phyloP scores from a whole-genome alignment of 2,113 vertebrate species.

The Corythaixoides concolor region DNA sequence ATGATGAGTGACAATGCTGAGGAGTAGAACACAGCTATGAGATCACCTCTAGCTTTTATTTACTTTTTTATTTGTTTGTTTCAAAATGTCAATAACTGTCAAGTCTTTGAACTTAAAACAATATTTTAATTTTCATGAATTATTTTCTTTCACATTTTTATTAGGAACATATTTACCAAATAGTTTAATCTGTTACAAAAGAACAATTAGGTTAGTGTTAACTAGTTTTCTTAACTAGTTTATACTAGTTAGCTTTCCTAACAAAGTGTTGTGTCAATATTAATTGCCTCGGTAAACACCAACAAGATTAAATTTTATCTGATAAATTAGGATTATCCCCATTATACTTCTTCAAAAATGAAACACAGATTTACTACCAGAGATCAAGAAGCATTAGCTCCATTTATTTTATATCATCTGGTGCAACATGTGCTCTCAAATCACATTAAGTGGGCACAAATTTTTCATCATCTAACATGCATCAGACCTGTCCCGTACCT shows the following conservation, averaged over 20 bases:
- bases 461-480: not conserved
- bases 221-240: not conserved
- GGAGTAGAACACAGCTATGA: not conserved
- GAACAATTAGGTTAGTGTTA: not conserved
- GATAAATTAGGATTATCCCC: slow-evolving; percentile 10
- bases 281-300: not conserved
- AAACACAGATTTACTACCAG: not conserved
- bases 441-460: not conserved
- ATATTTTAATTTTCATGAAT: not conserved
- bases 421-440: not conserved
- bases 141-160: not conserved
- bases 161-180: not conserved
- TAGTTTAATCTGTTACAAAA: not conserved
- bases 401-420: not conserved
- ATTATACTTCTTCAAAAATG: not conserved
- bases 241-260: not conserved
- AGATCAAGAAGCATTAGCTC: not conserved
- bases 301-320: not conserved
- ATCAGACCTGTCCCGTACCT: not conserved
- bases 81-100: not conserved
- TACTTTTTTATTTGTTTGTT: not conserved
- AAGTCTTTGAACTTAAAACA: not conserved
- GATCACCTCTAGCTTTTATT: not conserved
- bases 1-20: not conserved
- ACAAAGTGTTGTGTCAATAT: not conserved